A percentile compares a stretch with the other conserved stretches of the same genome.
phyloP scores from a whole-genome alignment of 1,140 invertebrate genomes.

The Reticulitermes speratus region DNA sequence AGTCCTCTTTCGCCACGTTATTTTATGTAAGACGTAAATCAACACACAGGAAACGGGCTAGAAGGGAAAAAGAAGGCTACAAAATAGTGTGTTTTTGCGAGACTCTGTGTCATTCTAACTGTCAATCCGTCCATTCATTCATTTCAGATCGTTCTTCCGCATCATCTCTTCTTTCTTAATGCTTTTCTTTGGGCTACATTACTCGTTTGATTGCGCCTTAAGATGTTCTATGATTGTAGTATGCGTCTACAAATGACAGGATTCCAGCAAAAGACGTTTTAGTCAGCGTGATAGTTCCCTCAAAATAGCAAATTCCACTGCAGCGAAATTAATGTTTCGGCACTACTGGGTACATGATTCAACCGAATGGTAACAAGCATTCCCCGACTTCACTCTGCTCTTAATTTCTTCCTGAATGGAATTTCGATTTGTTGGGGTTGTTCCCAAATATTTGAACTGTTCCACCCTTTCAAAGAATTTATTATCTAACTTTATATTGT shows the following conservation, averaged over 20 bases:
- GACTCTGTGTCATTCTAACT: too few species aligned
- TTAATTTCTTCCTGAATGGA: too few species aligned
- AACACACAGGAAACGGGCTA: not conserved
- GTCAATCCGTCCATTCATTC: not conserved
- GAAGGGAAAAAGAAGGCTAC: not conserved
- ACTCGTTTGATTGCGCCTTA: not conserved
- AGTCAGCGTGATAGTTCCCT: not conserved
- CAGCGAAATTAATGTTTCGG: too few species aligned
- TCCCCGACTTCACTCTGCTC: too few species aligned
- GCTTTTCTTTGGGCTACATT: not conserved
- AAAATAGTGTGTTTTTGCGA: not conserved
- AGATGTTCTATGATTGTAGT: not conserved
- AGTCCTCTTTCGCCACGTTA: not conserved
- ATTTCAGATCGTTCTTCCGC: conserved; percentile 1
- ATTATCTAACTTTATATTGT: too few species aligned
- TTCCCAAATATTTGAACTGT: too few species aligned
- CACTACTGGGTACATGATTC: too few species aligned
- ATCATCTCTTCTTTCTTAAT: not conserved
- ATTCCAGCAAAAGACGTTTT: not conserved
- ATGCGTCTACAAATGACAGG: not conserved
- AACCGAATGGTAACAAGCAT: too few species aligned
- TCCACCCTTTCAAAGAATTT: too few species aligned
- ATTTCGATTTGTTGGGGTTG: too few species aligned
- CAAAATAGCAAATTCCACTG: too few species aligned
- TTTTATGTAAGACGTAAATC: conserved; percentile 19